These are phyloP conservation scores for Martes flavigula DNA, from an alignment of 2,797 vertebrate genomes.

Conservation along the genomic window DNA sequence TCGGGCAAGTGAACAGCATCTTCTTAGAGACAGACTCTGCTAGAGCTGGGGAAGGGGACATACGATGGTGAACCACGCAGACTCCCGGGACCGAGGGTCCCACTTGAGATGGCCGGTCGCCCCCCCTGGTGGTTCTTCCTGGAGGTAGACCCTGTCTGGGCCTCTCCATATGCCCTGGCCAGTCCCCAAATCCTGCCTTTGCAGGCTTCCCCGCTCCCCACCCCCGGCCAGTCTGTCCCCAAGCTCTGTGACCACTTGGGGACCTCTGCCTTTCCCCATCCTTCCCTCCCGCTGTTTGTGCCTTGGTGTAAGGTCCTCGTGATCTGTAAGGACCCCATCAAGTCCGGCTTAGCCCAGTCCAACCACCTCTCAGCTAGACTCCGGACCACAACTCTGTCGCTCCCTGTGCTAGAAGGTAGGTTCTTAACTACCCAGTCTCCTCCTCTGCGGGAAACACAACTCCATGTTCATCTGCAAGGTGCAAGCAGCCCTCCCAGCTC, in stretches of 20 bases:
- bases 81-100: not conserved
- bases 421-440: not conserved
- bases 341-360: not conserved
- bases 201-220: not conserved
- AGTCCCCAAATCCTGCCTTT: fast-evolving
- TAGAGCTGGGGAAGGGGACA: not conserved
- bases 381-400: not conserved
- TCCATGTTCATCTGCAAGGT: too few species aligned
- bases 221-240: not conserved
- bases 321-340: not conserved
- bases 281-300: too few species aligned
- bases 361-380: not conserved
- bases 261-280: not conserved
- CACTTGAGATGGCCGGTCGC: not conserved
- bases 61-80: fast-evolving
- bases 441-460: not conserved
- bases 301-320: not conserved
- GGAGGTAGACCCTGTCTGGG: not conserved
- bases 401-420: not conserved
- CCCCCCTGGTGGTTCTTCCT: too few species aligned
- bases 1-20: not conserved
- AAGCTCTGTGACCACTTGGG: not conserved
- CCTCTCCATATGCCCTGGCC: not conserved
- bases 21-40: not conserved
- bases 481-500: fast-evolving